Evolutionary conservation across 1,140 invertebrate species (phyloP).

Genomic region (Drosophila lini): DNA sequence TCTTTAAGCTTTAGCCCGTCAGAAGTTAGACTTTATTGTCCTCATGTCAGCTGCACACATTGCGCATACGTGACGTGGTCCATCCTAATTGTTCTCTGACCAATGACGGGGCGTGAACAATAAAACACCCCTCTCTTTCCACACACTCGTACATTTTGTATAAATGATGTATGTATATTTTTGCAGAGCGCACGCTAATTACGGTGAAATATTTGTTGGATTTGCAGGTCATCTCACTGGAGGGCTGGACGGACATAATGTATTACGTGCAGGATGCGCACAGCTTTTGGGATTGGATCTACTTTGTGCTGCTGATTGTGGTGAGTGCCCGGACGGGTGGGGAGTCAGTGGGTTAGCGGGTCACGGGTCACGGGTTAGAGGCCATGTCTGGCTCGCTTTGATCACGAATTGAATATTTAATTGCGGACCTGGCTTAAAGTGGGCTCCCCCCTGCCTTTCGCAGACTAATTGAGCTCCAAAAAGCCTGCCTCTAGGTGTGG

Average conservation of each 20-base stretch:
- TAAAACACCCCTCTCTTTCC: constrained; percentile 21
- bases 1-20: too few relatives aligned
- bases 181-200: constrained; percentile 44
- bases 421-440: constrained; percentile 27
- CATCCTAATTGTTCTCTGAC: constrained; percentile 48
- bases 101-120: constrained; percentile 41
- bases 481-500: not conserved
- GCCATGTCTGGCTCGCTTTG: constrained; percentile 36
- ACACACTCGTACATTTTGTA: constrained; percentile 13
- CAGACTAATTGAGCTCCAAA: constrained; percentile 34
- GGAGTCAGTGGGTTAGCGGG: constrained; percentile 21
- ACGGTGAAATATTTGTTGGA: constrained; percentile 51
- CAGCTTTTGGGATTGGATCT: constrained; percentile 99
- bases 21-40: not conserved
- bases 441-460: not conserved
- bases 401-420: constrained; percentile 62
- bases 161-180: constrained; percentile 5
- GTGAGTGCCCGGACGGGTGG: constrained; percentile 88
- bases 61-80: constrained; percentile 71
- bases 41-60: constrained; percentile 36
- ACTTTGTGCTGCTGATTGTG: constrained; percentile 99
- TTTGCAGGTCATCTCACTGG: constrained; percentile 91
- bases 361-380: constrained; percentile 8
- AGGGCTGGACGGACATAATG: constrained; percentile 99
- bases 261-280: constrained; percentile 97